Evolutionary conservation across 1,140 invertebrate genomes (phyloP), one percentile per base, ranked within the genome.

Genomic region (Polyergus mexicanus): DNA sequence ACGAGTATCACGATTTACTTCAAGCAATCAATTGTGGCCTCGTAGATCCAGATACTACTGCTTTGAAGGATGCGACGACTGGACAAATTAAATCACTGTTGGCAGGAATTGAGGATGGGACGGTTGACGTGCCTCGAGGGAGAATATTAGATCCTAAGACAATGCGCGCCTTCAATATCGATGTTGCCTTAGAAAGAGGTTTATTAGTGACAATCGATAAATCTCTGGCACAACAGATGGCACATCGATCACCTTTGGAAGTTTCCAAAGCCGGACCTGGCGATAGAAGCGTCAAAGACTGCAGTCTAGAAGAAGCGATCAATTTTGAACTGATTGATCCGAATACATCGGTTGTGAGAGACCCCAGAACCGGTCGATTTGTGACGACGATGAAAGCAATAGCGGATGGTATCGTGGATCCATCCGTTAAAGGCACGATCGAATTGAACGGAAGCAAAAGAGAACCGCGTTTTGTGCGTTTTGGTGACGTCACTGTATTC

Each of bases 231-330:
- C 88, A 81, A 28, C 86, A 91, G 68, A 54, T 84, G 8, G 94
- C 86, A 0, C 77, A 85, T 5, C 85, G 77, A 84, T 66, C 77
- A 19, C 93, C 92, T 0, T 91, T 95, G 63, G 81, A 84, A 0
- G 32, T 19, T 6, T 32, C 44, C 8, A 87, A 83, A 38, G 16
- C 71, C 2, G 66, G 56, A 3, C 78, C 44, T 32, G 76, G 84
- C n/a, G 87, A 87, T 28, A 72, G 35, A 85, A 56, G 58, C 6
- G 0, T 80, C 44, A 90, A 96, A 86, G 97, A 98, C 92, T 98
- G 97, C 92, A 97, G 97, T 8, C 93, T 98, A 81, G 97, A 97
- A 77, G 97, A 98, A 95, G 98, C 98, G 1, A 97, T 98, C 47
- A 96, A 96, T 75, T 96, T 96, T 85, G 97, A 97, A 92, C 96